Evolutionary conservation across 2,113 vertebrate species (phyloP), one percentile per base, ranked within the genome.

Genomic region (Varanus salvator): DNA sequence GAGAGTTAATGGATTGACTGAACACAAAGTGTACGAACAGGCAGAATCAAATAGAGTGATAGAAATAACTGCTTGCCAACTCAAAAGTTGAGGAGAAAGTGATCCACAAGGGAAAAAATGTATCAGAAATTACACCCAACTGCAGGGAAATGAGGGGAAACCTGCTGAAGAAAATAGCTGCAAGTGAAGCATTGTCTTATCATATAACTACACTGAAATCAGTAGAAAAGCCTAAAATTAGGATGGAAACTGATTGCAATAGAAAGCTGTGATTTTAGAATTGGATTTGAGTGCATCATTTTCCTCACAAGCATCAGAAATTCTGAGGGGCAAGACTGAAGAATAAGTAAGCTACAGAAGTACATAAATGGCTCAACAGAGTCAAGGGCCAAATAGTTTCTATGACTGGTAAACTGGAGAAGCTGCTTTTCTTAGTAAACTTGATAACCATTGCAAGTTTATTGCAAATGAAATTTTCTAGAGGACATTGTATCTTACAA

Each of bases 21-120:
- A 69, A 85, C 8, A 74, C 25, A 4, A 74, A 64, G 60, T 21
- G 15, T 5, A 21, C 60, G 19, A 64, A 19, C 60, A 19, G 15
- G 15, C 60, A 75, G 78, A 86, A 90, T 75, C 54, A 91, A 91
- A 85, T 31, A 69, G 0, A 82, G 6, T 6, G 69, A 19, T 69
- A 48, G 83, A 92, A 94, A 88, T 31, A 87, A 1, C 4, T 78
- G 38, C 2, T 23, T 27, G 3, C 0, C 9, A 25, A 2, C 3
- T 50, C 3, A 19, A 64, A 64, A 64, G 71, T n/a, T 29, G 12
- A 4, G 85, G 48, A 3, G 21, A 50, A 17, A 71, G 0, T 1
- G 84, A 69, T 27, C 0, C 0, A 15, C 9, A 69, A 81, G 19
- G 1, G 44, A 86, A n/a, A 1, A 50, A 85, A 57, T 0, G 0